Evolutionary conservation across 2,113 vertebrate genomes (phyloP), one percentile per base, ranked within the genome.

Genomic region (Gavialis gangeticus): DNA sequence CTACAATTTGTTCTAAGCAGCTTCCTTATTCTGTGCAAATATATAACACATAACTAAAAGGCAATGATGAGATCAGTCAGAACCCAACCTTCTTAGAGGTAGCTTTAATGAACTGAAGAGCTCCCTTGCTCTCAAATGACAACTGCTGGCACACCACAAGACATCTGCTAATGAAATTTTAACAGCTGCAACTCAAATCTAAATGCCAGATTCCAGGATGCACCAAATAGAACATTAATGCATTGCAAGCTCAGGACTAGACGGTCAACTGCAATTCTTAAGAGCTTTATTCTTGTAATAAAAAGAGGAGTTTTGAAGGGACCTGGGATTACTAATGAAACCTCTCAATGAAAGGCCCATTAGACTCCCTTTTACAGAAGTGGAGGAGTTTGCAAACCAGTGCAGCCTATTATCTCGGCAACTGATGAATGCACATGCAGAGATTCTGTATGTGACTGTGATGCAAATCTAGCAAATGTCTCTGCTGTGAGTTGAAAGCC

Each of bases 201-300:
- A 16, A 85, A 27, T 2, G 16, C 10, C 34, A 67, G 64, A 59
- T 69, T 82, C 63, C 79, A 27, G 88, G 71, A 77, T 58, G 28
- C 15, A 13, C 60, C 92, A 27, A 46, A 25, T 5, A 37, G 73
- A 73, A 34, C 0, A 0, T 5, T 56, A 66, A 21, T 0, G n/a
- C 6, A 0, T 19, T 1, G 1, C 0, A 0, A 3, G 66, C 69
- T 30, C 0, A 0, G 85, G 22, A 4, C 8, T n/a, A 46, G 16
- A 4, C 0, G 5, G 30, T 56, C 85, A 75, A 34, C 55, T 76
- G 12, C 6, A 30, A 4, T 18, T 82, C 89, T 56, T 2, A 2
- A 19, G n/a, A 62, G 79, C 3, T 62, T 88, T 58, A 2, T 1
- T 34, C 55, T 7, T 12, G 6, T 21, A 21, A 66, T n/a, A 30